phyloP scores from a whole-genome alignment of 2,797 vertebrate species.

The Buceros bicornis region DNA sequence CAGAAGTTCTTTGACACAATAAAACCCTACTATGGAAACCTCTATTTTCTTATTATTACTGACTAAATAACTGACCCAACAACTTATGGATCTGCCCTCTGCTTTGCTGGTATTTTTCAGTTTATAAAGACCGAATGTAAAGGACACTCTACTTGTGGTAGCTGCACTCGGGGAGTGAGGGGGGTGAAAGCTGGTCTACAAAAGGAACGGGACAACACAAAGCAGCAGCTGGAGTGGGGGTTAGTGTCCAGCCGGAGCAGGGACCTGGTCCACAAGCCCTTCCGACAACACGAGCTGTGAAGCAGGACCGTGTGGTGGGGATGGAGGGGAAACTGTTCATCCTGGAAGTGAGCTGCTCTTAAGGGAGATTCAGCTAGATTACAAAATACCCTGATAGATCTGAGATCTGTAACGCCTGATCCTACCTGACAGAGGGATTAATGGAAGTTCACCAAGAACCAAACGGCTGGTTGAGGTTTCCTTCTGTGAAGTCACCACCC shows the following conservation, averaged over 20 bases:
- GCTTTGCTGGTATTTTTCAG: background rate
- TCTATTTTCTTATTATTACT: background rate
- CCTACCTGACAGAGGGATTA: background rate
- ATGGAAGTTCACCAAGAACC: background rate
- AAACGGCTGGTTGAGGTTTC: background rate
- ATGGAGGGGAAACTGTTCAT: background rate
- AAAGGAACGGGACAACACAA: background rate
- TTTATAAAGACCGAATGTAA: background rate
- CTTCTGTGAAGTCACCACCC: background rate
- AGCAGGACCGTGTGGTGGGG: background rate
- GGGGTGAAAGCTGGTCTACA: background rate
- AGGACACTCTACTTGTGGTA: background rate
- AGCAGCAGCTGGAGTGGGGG: background rate
- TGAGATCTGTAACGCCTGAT: background rate
- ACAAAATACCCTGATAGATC: background rate
- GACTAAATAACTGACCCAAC: background rate
- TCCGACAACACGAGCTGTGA: background rate
- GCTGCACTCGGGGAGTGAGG: background rate
- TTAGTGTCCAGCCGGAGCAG: background rate
- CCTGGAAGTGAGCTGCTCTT: background rate
- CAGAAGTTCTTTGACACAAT: conserved; percentile 30
- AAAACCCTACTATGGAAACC: conserved; percentile 17
- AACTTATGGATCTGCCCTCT: background rate
- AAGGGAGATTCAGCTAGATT: background rate
- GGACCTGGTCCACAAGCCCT: background rate